These are phyloP conservation scores for Microcebus griseorufus DNA, from an alignment of 2,113 vertebrate genomes.

Conservation along the genomic window DNA sequence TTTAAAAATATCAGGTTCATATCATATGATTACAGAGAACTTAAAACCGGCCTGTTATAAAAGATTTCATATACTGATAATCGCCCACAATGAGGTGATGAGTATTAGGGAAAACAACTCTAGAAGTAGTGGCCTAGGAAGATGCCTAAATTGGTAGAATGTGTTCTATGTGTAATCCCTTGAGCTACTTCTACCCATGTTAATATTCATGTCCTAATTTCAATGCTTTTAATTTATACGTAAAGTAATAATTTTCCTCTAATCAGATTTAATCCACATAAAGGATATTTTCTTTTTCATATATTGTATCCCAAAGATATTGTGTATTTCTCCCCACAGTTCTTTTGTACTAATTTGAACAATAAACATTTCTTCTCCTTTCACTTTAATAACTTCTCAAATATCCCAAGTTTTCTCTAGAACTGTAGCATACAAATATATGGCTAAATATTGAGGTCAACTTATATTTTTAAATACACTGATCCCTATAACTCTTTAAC, in stretches of 20 bases:
- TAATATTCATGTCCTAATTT: neutral
- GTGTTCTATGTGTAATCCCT: neutral
- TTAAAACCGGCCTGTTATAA: neutral
- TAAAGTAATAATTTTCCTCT: neutral
- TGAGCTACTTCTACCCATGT: neutral
- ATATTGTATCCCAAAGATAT: neutral
- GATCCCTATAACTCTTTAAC: neutral
- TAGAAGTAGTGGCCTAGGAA: neutral
- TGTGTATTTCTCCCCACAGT: neutral
- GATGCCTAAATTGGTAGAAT: neutral
- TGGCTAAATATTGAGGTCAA: neutral
- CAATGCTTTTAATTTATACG: neutral
- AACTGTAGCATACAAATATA: neutral
- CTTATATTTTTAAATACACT: neutral
- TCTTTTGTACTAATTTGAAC: neutral
- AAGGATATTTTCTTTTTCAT: neutral
- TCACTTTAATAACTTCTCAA: neutral
- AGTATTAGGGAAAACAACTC: neutral
- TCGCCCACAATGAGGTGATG: neutral
- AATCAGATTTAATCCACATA: neutral
- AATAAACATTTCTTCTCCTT: neutral
- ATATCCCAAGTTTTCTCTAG: neutral
- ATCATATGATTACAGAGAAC: neutral
- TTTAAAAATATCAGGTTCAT: neutral
- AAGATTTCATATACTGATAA: neutral